Evolutionary conservation across 2,888 invertebrate species (phyloP), one percentile per base, ranked within the genome.

Genomic region (Stenodera caucasica): DNA sequence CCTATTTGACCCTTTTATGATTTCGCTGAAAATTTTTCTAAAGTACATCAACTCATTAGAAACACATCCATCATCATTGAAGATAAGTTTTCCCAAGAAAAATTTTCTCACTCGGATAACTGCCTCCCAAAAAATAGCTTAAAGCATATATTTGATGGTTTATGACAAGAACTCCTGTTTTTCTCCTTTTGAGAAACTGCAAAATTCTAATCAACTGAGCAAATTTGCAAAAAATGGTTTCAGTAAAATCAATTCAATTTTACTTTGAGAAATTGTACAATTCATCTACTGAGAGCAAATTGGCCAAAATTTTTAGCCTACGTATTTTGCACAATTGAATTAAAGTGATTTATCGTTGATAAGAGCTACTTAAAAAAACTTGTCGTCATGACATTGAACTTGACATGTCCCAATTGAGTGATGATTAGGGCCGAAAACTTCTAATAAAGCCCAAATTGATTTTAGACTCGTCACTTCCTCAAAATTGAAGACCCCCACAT

Each of bases 21-120:
- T 4, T 35, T 32, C 14, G 49, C 53, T 58, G 37, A 30, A 53
- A 54, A 59, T 54, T 55, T 37, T 49, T 49, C 40, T 37, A 14
- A 37, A 40, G 26, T 11, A 56, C 60, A 60, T 26, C 14, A 45
- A 26, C 8, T 45, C 12, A 45, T 21, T 21, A 21, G 21, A 0
- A 26, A 7, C 26, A 21, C 11, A 21, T 18, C 11, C 5, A 55
- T 49, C 55, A 12, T n/a, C n/a, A n/a, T n/a, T n/a, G n/a, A n/a
- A n/a, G n/a, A n/a, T n/a, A n/a, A n/a, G n/a, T n/a, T n/a, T n/a
- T n/a, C n/a, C n/a, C n/a, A n/a, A n/a, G n/a, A n/a, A n/a, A n/a
- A n/a, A n/a, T n/a, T n/a, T n/a, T n/a, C n/a, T n/a, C n/a, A n/a
- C n/a, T n/a, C n/a, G n/a, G n/a, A n/a, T n/a, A n/a, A n/a, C n/a